Base-by-base conservation (phyloP, 2,113 vertebrate species). In the Gulo gulo region DNA sequence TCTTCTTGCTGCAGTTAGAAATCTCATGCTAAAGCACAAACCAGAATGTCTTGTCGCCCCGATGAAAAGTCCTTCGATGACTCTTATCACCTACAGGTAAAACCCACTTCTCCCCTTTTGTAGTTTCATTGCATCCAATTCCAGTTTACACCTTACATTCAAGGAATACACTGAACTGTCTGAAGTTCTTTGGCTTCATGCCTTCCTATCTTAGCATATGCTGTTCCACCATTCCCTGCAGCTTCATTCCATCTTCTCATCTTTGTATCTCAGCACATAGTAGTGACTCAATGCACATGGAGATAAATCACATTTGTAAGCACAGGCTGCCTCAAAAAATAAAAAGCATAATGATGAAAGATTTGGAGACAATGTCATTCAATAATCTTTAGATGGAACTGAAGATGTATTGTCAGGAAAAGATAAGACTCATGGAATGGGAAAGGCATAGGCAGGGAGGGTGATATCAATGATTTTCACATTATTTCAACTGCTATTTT, bases 141-240 rank as follows among this genome's bases (percentile, higher is more conserved):
- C 88, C 2, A 34, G 76, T 59, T 69, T 69, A 31, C 16, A 50
- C 20, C 0, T 26, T 14, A 65, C 21, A 13, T 67, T 47, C 39
- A 3, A 65, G 52, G 31, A 34, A 74, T 34, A 31, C 9, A 24
- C 45, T 23, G 9, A 2, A 16, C 85, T 42, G 14, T 71, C 59
- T 39, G 85, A 55, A 65, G 36, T 52, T 45, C 9, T n/a, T 34
- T 36, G n/a, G 63, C 59, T 76, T 42, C 82, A 7, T 3, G 81
- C 50, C 26, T 52, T 39, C 42, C 6, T 2, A 0, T 11, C 16
- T 52, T 31, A 16, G 55, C 3, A 1, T 3, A 12, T 1, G 20
- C 71, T 52, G 12, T 5, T 92, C 14, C 79, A 34, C 34, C 13
- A 50, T 20, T 57, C 34, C 71, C 71, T 42, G 10, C 78, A 85